These are phyloP conservation scores for Ecliptopera silaceata DNA, from an alignment of 2,888 invertebrate genomes.

Conservation along the genomic window DNA sequence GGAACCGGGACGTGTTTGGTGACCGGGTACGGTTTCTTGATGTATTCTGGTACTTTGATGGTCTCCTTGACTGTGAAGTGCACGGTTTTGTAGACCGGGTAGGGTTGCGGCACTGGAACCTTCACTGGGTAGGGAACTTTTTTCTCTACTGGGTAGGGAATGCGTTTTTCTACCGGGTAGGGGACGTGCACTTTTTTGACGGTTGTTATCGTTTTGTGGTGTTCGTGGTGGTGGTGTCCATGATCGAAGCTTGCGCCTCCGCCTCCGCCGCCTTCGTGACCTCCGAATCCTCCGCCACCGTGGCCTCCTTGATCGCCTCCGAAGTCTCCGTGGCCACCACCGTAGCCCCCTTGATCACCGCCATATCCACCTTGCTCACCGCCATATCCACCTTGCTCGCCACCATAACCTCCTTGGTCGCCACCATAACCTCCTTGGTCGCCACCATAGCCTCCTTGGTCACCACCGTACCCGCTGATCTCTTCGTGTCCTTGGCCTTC, in stretches of 20 bases:
- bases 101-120: constrained; percentile 87
- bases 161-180: constrained; percentile 88
- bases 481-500: constrained; percentile 47
- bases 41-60: constrained; percentile 86
- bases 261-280: constrained; percentile 30
- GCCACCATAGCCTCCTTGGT: constrained; percentile 42
- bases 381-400: constrained; percentile 36
- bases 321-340: constrained; percentile 35
- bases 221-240: constrained; percentile 66
- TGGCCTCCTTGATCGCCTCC: constrained; percentile 44
- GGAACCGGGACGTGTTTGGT: constrained; percentile 86
- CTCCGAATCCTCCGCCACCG: constrained; percentile 41
- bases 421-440: constrained; percentile 41
- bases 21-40: constrained; percentile 87
- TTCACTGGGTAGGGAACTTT: constrained; percentile 86
- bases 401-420: constrained; percentile 36
- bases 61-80: constrained; percentile 86
- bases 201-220: constrained; percentile 86
- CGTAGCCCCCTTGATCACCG: constrained; percentile 39
- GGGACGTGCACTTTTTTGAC: constrained; percentile 89
- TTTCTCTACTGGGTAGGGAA: constrained; percentile 87
- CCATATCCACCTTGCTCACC: constrained; percentile 33
- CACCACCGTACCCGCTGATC: constrained; percentile 43
- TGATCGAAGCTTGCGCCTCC: constrained; percentile 25
- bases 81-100: constrained; percentile 87